Evolutionary conservation across 2,888 invertebrate species (phyloP).

Genomic region (Saturnia pavonia): DNA sequence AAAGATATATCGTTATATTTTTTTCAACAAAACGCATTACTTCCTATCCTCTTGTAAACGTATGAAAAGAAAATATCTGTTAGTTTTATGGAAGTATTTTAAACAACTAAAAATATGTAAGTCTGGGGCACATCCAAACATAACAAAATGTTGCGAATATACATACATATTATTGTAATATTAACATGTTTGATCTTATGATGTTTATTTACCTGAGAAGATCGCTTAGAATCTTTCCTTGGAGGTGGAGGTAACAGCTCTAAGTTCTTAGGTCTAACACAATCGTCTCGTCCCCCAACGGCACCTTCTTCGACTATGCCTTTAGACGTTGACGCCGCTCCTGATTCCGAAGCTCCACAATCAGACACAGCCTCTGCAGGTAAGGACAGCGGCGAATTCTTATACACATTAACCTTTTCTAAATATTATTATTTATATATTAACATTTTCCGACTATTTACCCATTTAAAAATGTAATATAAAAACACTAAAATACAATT

Average conservation of each 20-base stretch:
- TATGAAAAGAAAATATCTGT: not conserved
- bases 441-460: not conserved
- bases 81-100: not conserved
- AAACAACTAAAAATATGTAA: not conserved
- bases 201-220: slow-evolving; percentile 49
- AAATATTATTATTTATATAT: not conserved
- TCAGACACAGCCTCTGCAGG: slow-evolving; percentile 66
- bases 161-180: not conserved
- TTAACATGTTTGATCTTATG: not conserved
- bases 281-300: slow-evolving; percentile 46
- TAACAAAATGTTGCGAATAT: not conserved
- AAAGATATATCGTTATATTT: not conserved
- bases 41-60: not conserved
- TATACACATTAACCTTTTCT: not conserved
- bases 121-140: not conserved
- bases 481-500: not conserved
- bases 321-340: slow-evolving; percentile 63
- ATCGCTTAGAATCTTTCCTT: slow-evolving; percentile 60
- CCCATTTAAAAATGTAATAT: not conserved
- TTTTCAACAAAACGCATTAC: not conserved
- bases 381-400: slow-evolving; percentile 9
- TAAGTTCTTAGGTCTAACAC: slow-evolving; percentile 58
- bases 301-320: slow-evolving; percentile 53
- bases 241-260: slow-evolving; percentile 78
- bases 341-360: slow-evolving; percentile 61